Evolutionary conservation across 2,113 vertebrate genomes (phyloP).

Genomic region (Archilochus colubris): DNA sequence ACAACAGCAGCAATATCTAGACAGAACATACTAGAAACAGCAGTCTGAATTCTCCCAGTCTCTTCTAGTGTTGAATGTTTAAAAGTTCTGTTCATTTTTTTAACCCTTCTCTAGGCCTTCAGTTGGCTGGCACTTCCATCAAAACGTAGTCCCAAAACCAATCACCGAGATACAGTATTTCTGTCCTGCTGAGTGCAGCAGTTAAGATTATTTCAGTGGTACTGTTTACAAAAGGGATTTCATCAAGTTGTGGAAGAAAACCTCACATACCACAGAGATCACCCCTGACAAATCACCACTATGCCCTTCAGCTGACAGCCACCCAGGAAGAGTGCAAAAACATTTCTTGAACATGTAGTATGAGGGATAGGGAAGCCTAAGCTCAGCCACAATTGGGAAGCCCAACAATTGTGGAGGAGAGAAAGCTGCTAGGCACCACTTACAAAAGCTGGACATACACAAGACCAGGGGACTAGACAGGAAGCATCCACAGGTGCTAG

Average conservation of each 20-base stretch:
- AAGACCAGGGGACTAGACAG: background rate
- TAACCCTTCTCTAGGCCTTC: background rate
- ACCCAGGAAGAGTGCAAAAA: background rate
- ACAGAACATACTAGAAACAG: background rate
- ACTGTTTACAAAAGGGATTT: background rate
- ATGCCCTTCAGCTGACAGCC: background rate
- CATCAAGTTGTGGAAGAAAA: background rate
- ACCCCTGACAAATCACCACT: background rate
- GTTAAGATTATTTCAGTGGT: background rate
- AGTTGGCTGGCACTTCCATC: background rate
- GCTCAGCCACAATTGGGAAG: background rate
- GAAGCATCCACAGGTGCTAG: background rate
- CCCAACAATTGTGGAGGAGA: background rate
- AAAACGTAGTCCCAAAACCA: background rate
- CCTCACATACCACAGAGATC: background rate
- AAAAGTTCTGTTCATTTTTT: background rate
- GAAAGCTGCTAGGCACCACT: background rate
- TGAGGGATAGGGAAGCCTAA: background rate
- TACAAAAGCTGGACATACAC: background rate
- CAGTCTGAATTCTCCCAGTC: background rate
- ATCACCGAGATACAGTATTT: background rate
- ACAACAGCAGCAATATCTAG: background rate
- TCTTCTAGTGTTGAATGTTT: rapidly evolving
- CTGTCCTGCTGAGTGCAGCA: background rate
- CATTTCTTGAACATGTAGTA: background rate